These are phyloP conservation scores for Zaprionus davidi DNA, from an alignment of 1,140 invertebrate species.

Conservation along the genomic window DNA sequence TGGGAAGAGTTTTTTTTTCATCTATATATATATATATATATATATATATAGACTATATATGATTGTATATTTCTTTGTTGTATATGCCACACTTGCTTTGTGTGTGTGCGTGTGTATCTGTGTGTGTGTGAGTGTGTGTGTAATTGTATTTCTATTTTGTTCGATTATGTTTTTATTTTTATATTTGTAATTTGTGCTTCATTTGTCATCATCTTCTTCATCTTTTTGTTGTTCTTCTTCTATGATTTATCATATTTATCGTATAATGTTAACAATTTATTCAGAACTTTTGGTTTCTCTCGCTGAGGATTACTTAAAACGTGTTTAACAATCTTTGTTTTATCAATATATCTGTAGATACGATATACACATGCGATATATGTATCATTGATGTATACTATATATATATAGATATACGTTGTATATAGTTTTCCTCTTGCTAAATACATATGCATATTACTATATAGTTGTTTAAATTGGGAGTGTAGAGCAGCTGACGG, in stretches of 20 bases:
- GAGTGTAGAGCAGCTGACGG: neutral
- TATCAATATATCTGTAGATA: neutral
- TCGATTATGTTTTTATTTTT: slow-evolving; percentile 8
- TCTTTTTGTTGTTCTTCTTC: slow-evolving; percentile 1
- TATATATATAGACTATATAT: neutral
- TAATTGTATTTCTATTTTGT: slow-evolving; percentile 15
- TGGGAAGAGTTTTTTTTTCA: neutral
- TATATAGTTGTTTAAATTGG: neutral
- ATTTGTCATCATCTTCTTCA: slow-evolving; percentile 23
- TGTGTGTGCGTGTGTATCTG: slow-evolving; percentile 4
- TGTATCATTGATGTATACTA: too few species aligned
- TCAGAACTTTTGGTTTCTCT: slow-evolving; percentile 33
- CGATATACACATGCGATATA: too few species aligned
- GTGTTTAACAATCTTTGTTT: slow-evolving; percentile 41
- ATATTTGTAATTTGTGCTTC: slow-evolving; percentile 14
- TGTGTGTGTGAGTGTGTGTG: neutral
- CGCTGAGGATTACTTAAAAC: slow-evolving; percentile 21
- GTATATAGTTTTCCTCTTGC: neutral
- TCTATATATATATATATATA: slow-evolving; percentile 2
- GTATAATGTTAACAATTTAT: slow-evolving; percentile 44
- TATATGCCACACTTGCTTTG: neutral
- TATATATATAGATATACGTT: too few species aligned
- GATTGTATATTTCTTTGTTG: neutral
- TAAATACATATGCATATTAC: slow-evolving; percentile 2
- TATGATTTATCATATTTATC: slow-evolving; percentile 16